Conservation (phyloP, 2,797 vertebrate species). For the Danio albolineatus region DNA sequence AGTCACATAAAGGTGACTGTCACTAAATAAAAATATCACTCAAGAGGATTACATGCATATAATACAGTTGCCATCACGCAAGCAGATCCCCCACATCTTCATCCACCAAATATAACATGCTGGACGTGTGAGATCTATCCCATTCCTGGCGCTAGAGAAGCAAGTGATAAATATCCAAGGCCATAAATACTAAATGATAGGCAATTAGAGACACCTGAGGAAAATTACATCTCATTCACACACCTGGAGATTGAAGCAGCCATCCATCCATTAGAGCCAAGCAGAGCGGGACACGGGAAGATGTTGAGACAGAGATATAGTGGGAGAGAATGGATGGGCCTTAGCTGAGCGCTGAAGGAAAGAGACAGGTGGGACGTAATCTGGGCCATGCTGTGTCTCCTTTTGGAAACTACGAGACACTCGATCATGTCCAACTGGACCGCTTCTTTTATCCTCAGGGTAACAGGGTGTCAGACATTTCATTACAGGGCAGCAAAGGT, state of each 20-base stretch:
- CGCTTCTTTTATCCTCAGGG: conserved; percentile 23
- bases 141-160: conserved; percentile 57
- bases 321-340: conserved; percentile 24
- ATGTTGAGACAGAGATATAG: conserved; percentile 44
- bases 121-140: conserved; percentile 49
- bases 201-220: conserved; percentile 79
- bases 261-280: conserved; percentile 63
- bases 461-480: conserved; percentile 35
- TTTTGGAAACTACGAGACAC: conserved; percentile 36
- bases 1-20: neutral
- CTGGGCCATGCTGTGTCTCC: conserved; percentile 23
- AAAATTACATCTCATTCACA: conserved; percentile 69
- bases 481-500: conserved; percentile 31
- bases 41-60: neutral
- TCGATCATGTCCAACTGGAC: conserved; percentile 32
- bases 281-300: conserved; percentile 37
- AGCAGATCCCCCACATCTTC: neutral
- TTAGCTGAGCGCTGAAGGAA: conserved; percentile 15
- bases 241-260: conserved; percentile 67
- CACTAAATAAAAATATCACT: neutral
- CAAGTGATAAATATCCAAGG: conserved; percentile 68
- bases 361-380: conserved; percentile 20
- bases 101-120: conserved; percentile 55
- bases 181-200: conserved; percentile 78
- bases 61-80: neutral